phyloP scores from a whole-genome alignment of 2,113 vertebrate species.

The Saguinus imperator region DNA sequence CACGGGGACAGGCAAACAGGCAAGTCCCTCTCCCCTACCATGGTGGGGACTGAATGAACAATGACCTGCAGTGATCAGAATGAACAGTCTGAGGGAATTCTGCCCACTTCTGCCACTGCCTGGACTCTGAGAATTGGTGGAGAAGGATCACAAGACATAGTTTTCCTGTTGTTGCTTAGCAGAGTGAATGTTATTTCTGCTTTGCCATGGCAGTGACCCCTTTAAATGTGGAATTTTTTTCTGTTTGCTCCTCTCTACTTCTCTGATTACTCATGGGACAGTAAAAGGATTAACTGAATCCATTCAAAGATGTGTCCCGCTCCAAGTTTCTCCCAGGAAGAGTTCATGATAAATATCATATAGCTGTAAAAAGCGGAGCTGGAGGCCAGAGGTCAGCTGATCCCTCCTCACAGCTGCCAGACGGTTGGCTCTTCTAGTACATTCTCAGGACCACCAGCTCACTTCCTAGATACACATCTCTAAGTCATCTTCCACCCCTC shows the following conservation, averaged over 20 bases:
- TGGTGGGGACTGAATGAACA: background rate
- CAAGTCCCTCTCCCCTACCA: background rate
- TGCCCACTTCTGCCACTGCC: background rate
- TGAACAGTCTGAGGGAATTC: background rate
- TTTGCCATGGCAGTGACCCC: conserved; percentile 30
- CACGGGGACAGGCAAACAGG: background rate
- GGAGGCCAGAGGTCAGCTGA: conserved; percentile 43
- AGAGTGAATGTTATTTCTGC: background rate
- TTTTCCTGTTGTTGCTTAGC: conserved; percentile 14
- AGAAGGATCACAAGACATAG: background rate
- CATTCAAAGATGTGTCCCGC: background rate
- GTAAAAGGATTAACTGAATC: conserved; percentile 54
- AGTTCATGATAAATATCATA: conserved; percentile 55
- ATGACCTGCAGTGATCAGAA: background rate
- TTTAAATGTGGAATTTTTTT: background rate
- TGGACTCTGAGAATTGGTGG: background rate
- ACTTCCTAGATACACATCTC: conserved; percentile 4
- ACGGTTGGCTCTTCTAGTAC: background rate
- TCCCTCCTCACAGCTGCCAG: background rate
- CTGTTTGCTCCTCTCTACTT: conserved; percentile 2
- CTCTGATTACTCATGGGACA: conserved; percentile 45
- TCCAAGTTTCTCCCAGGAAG: conserved; percentile 43
- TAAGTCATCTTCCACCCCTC: background rate
- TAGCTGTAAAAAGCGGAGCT: conserved; percentile 9
- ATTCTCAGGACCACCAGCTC: conserved; percentile 6